Base-by-base conservation (phyloP, 2,113 vertebrate genomes). In the Thryonomys swinderianus region DNA sequence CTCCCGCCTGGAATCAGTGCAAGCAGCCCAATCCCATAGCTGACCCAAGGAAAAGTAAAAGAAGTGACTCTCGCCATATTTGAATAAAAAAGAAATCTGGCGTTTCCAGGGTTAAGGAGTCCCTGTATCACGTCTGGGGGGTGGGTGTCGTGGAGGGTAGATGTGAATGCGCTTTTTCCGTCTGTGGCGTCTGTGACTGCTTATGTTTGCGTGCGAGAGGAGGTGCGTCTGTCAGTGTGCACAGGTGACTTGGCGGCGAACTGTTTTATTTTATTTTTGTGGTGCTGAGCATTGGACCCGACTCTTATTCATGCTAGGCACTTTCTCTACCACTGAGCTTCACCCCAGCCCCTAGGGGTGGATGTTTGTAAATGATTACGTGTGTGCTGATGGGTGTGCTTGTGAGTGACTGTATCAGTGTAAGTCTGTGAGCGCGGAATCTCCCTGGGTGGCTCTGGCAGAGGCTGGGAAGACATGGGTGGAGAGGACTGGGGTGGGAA, bases 101-200 rank as follows among this genome's bases (percentile, higher is more conserved):
- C n/a, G 55, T 66, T 86, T 92, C 73, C 61, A 86, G 79, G 51
- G 34, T 74, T 95, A 81, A 91, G 21, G 32, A 27, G 69, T 94
- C 81, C 53, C 21, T 85, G 88, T 67, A 40, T 61, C 32, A 5
- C n/a, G 51, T 20, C 37, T 69, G 23, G 74, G 48, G 48, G 48
- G 48, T 10, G 95, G 85, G 53, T 84, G 82, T 79, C 48, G 59
- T 32, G 51, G 48, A 16, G 1, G 55, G n/a, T 25, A 87, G 32
- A 9, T 45, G 25, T 80, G n/a, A 87, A 1, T 55, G 71, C 61
- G 32, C 11, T 32, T 62, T 83, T 40, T 55, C 48, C 69, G 13
- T 78, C 7, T 73, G 34, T 74, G 53, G 62, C 53, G 3, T 87
- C 48, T 82, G 55, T 21, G 66, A n/a, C 62, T 64, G 23, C 34